phyloP scores from a whole-genome alignment of 1,140 invertebrate species.

The Sarcophaga bullata region DNA sequence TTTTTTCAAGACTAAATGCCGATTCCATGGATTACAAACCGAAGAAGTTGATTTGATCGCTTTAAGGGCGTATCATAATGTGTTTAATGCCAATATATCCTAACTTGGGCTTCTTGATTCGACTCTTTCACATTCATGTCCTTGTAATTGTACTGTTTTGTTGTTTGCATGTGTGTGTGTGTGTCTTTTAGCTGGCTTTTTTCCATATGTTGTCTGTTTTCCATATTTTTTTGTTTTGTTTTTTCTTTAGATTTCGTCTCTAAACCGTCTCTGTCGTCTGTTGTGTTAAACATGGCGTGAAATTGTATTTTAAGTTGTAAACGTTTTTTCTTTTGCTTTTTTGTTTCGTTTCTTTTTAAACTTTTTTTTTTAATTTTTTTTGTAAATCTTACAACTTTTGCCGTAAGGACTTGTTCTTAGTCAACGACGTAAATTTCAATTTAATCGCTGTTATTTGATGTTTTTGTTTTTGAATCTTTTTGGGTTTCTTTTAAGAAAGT shows the following conservation, averaged over 20 bases:
- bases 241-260: too few relatives aligned
- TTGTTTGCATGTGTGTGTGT: neutral
- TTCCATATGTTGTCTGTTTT: neutral
- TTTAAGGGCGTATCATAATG: too few relatives aligned
- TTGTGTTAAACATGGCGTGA: conserved; percentile 23
- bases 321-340: neutral
- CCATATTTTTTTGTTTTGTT: too few relatives aligned
- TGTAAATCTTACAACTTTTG: conserved; percentile 16
- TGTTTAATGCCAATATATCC: too few relatives aligned
- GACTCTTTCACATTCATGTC: too few relatives aligned
- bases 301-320: conserved; percentile 11
- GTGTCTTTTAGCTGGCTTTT: neutral
- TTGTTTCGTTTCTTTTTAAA: neutral
- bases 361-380: neutral
- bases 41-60: too few relatives aligned
- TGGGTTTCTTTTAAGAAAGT: neutral
- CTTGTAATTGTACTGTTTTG: too few relatives aligned
- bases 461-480: neutral
- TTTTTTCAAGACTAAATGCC: too few relatives aligned
- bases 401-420: conserved; percentile 4
- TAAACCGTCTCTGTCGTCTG: neutral
- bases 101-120: too few relatives aligned
- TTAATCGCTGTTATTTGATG: neutral
- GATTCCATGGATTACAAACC: too few relatives aligned
- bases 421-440: neutral